phyloP scores from a whole-genome alignment of 2,113 vertebrate genomes.

The Coryphaenoides rupestris region DNA sequence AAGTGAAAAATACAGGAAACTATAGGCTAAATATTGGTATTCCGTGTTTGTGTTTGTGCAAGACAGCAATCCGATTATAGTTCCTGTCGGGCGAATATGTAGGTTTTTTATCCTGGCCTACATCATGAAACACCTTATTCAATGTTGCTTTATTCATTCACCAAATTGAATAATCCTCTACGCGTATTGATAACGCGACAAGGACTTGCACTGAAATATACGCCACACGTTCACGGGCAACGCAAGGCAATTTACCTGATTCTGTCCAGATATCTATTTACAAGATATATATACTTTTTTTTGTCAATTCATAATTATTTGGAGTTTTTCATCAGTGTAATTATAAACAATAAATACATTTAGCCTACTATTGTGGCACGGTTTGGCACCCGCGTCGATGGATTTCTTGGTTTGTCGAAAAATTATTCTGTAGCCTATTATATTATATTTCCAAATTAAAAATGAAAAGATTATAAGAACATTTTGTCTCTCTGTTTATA shows the following conservation, averaged over 20 bases:
- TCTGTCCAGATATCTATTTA: constrained; percentile 17
- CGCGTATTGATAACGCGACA: too few species aligned
- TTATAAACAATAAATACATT: constrained; percentile 4
- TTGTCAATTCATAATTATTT: constrained; percentile 32
- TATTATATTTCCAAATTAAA: constrained; percentile 69
- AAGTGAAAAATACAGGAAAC: constrained; percentile 22
- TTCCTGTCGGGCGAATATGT: too few species aligned
- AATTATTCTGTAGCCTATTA: constrained; percentile 63
- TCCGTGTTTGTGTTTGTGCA: constrained; percentile 23
- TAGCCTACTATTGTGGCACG: not conserved
- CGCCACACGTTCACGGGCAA: constrained; percentile 50
- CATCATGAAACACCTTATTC: too few species aligned
- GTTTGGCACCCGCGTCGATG: constrained; percentile 15
- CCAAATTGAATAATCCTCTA: too few species aligned
- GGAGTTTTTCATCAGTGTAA: constrained; percentile 20
- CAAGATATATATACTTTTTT: constrained; percentile 10
- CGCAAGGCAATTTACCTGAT: constrained; percentile 27
- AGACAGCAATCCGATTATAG: constrained; percentile 27
- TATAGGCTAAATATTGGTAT: constrained; percentile 24
- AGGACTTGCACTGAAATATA: constrained; percentile 16
- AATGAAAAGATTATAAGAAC: constrained; percentile 41
- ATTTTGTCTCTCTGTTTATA: not conserved
- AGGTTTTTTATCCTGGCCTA: too few species aligned
- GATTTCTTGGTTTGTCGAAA: constrained; percentile 55
- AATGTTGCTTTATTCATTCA: too few species aligned